Evolutionary conservation across 2,888 invertebrate species (phyloP), one percentile per base, ranked within the genome.

Genomic region (Parnassius mnemosyne): DNA sequence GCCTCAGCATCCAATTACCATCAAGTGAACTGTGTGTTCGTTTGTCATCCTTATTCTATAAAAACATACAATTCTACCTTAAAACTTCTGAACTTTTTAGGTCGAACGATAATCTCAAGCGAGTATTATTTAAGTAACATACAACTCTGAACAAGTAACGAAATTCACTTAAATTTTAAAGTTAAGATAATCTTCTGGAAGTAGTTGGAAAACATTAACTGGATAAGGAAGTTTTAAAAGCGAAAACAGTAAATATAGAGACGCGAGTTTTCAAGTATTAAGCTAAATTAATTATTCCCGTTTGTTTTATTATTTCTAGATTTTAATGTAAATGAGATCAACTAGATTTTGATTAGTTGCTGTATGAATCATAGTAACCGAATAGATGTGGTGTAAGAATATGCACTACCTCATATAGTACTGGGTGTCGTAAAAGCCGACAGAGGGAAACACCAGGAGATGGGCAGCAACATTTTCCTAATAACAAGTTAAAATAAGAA

Each of bases 111-210:
- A 52, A 52, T 52, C 51, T 34, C 51, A 7, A 52, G 34, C 10
- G 51, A 25, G 12, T 52, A n/a, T 12, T 41, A 54, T 58, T 58
- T 51, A 57, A 57, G 13, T 25, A 34, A 51, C 42, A 51, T 57
- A 43, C 47, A 49, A 49, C 47, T 52, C 46, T 47, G 44, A 56
- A 51, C 13, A 44, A 52, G 46, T 61, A 52, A 55, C 55, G 25
- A 61, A 61, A 61, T 56, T 61, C 51, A 55, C 56, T 55, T 61
- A 61, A 56, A 52, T 61, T 61, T 61, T 52, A 61, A 61, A 56
- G 61, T 61, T 52, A 61, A 52, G 61, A 61, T 56, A 56, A 61
- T 56, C 56, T 56, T n/a, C 12, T 52, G 55, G 44, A 42, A 56
- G 56, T 56, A 55, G 59, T 59, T 56, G 46, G 56, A 56, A 10